Conservation (phyloP, 2,113 vertebrate genomes). For the Phainopepla nitens region DNA sequence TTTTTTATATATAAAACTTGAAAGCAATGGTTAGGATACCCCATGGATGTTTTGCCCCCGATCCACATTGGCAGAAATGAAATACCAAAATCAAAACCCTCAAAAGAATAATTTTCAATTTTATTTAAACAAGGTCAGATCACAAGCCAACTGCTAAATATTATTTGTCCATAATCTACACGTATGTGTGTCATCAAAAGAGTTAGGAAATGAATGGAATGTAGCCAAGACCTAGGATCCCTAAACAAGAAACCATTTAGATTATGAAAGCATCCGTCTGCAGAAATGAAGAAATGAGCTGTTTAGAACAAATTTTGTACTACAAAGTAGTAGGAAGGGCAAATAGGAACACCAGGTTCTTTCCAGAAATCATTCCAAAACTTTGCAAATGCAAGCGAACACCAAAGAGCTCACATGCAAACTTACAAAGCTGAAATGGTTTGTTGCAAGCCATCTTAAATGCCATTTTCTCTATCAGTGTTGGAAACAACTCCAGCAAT, state of each 20-base stretch:
- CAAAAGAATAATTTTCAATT: background rate
- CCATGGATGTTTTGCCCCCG: accelerated
- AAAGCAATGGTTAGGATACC: accelerated
- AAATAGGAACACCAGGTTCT: background rate
- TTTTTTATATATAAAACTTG: background rate
- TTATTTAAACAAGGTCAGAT: background rate
- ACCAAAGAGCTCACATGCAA: background rate
- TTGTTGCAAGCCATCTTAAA: background rate
- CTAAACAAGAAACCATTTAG: slow-evolving; percentile 63
- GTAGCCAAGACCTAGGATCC: slow-evolving; percentile 57
- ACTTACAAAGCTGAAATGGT: background rate
- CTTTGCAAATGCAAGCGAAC: background rate
- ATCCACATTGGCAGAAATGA: background rate
- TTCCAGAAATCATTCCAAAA: background rate
- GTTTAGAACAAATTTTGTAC: background rate
- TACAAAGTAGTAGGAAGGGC: too few species aligned
- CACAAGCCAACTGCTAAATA: background rate
- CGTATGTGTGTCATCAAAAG: background rate
- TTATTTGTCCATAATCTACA: slow-evolving; percentile 23
- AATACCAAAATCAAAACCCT: background rate
- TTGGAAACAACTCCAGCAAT: background rate
- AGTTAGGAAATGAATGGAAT: slow-evolving; percentile 34
- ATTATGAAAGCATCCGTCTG: background rate
- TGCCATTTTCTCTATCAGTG: background rate
- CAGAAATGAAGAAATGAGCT: background rate